Percentiles rank a stretch among this genome's conserved stretches.
These are phyloP conservation scores for Samia ricini DNA, from an alignment of 1,140 invertebrate species.

Conservation along the genomic window DNA sequence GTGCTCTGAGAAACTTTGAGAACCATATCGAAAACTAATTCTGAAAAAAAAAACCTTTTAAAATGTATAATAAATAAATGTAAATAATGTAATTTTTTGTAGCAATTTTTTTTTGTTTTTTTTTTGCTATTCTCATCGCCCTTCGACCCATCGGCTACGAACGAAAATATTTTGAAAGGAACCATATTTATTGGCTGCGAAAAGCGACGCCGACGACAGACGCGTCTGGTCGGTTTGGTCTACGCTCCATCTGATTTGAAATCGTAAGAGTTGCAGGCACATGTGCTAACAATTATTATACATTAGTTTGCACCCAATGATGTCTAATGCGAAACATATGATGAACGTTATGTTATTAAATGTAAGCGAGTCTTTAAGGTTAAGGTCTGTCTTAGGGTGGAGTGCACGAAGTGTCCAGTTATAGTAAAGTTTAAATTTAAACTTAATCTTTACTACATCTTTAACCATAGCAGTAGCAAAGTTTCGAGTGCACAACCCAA, in stretches of 20 bases:
- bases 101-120: slow-evolving; percentile 17
- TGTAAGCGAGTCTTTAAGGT: too few relatives aligned
- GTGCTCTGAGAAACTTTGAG: neutral
- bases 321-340: neutral
- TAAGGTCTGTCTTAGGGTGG: too few relatives aligned
- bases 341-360: too few relatives aligned
- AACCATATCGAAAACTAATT: neutral
- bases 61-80: too few relatives aligned
- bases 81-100: too few relatives aligned
- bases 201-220: slow-evolving; percentile 19
- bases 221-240: neutral
- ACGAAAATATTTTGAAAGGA: slow-evolving; percentile 31
- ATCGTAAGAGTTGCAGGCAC: neutral
- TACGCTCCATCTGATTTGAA: neutral
- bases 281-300: neutral
- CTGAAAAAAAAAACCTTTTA: neutral
- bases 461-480: too few relatives aligned
- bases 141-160: neutral
- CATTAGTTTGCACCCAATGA: neutral
- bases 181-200: slow-evolving; percentile 32
- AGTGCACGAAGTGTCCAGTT: too few relatives aligned
- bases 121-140: slow-evolving; percentile 5
- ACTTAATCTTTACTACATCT: too few relatives aligned
- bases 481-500: too few relatives aligned
- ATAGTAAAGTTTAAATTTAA: too few relatives aligned